Conservation (phyloP, 2,888 invertebrate genomes). For the Balanococcus diminutus region DNA sequence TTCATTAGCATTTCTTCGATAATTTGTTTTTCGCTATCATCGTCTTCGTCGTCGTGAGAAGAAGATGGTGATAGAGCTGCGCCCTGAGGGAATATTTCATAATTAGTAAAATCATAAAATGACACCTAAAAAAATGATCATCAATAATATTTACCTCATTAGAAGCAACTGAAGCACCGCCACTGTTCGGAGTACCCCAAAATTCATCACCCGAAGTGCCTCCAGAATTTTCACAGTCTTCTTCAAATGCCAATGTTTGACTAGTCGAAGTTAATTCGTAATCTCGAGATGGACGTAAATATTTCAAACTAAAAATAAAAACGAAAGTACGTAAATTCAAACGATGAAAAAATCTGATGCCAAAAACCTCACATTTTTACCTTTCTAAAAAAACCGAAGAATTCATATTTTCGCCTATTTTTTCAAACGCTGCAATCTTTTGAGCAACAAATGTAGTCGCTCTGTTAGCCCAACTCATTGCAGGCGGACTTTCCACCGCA, state of each 20-base stretch:
- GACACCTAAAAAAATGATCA: too few species aligned
- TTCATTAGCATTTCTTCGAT: slow-evolving; percentile 48
- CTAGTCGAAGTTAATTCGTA: slow-evolving; percentile 56
- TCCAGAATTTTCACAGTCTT: slow-evolving; percentile 82
- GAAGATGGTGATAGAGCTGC: slow-evolving; percentile 20
- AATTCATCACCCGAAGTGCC: slow-evolving; percentile 85
- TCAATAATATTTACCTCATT: slow-evolving; percentile 16
- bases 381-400: slow-evolving; percentile 63
- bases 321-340: too few species aligned
- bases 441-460: slow-evolving; percentile 82
- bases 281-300: slow-evolving; percentile 44
- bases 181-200: slow-evolving; percentile 86
- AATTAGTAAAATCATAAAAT: not conserved
- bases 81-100: not conserved
- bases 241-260: slow-evolving; percentile 63
- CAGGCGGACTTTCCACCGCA: not conserved
- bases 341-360: too few species aligned
- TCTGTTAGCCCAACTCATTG: slow-evolving; percentile 59
- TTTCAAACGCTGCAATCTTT: slow-evolving; percentile 76
- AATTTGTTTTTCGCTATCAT: slow-evolving; percentile 22
- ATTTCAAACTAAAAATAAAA: not conserved
- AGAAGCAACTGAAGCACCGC: slow-evolving; percentile 50
- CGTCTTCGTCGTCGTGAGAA: slow-evolving; percentile 45
- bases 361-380: slow-evolving; percentile 59
- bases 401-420: slow-evolving; percentile 65